Evolutionary conservation across 2,113 vertebrate genomes (phyloP), one percentile per base, ranked within the genome.

Genomic region (Cettia cetti): DNA sequence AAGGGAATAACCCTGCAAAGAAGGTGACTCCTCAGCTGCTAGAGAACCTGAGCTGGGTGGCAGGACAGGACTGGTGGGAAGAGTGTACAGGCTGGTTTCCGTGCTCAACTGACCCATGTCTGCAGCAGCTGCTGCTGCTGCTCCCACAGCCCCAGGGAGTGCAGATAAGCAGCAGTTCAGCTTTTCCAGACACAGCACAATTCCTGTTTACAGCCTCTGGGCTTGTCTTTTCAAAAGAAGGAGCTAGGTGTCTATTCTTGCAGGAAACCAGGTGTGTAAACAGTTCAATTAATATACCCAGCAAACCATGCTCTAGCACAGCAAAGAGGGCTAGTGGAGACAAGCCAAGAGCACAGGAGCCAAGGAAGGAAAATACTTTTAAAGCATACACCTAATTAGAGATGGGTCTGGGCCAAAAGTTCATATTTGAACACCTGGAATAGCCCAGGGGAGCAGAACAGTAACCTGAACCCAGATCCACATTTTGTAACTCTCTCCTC

Each of bases 211-310:
- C 88, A 89, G 96, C 96, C 96, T 95, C 84, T 94, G 87, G 94
- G 94, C 94, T 96, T 94, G 86, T 88, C 74, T 96, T 96, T 96
- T 96, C 88, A 95, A 96, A 96, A 92, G 95, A 85, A 89, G 50
- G 44, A 97, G 94, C 72, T 94, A 64, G 79, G 90, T 94, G 82
- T 96, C 94, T 97, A 86, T 95, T 96, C 96, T 95, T 96, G 92
- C 90, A 95, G 93, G 96, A 96, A 97, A 71, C 90, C 96, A 97
- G 96, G 93, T 97, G 95, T 95, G 90, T 93, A 96, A 95, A 97
- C 93, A 95, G 90, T 90, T 92, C 94, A 93, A 94, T 93, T 96
- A 94, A 96, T 94, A 83, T 57, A 83, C 19, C 80, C 72, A 96
- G 93, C 53, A 92, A 94, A 90, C 85, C 18, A 7, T 49, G 64